Conservation (phyloP, 2,888 invertebrate genomes). For the Dione vanillae region DNA sequence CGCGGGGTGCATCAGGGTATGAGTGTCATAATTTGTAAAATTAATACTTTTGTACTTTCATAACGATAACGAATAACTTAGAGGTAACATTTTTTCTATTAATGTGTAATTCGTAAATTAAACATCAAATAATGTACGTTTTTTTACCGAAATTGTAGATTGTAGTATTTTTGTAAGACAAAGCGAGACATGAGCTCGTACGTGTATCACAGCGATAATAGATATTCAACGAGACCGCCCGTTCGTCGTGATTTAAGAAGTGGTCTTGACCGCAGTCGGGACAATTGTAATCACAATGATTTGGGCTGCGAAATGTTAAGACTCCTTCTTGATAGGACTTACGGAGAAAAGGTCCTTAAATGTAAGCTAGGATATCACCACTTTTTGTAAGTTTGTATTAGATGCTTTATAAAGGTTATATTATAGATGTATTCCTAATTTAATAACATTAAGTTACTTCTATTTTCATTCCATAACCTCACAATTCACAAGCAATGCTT, state of each 20-base stretch:
- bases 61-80: conserved; percentile 78
- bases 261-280: conserved; percentile 53
- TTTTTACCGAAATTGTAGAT: conserved; percentile 80
- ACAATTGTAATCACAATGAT: conserved; percentile 28
- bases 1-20: conserved; percentile 84
- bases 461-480: not conserved
- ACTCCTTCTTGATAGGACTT: conserved; percentile 64
- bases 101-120: conserved; percentile 74
- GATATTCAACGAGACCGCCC: conserved; percentile 68
- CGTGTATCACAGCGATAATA: conserved; percentile 85
- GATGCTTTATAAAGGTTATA: conserved; percentile 64
- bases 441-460: no score
- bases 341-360: conserved; percentile 62
- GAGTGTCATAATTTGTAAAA: conserved; percentile 82
- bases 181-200: conserved; percentile 68
- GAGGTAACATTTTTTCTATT: conserved; percentile 77
- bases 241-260: conserved; percentile 64
- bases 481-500: not conserved
- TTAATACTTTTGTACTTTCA: conserved; percentile 81
- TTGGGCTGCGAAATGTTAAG: conserved; percentile 50
- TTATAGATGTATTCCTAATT: conserved; percentile 43
- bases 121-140: conserved; percentile 77
- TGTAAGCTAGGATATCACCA: conserved; percentile 67
- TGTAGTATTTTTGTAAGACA: conserved; percentile 81
- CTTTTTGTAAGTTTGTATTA: conserved; percentile 67